Conservation (phyloP, 2,797 vertebrate species). For the Babyrousa celebensis region DNA sequence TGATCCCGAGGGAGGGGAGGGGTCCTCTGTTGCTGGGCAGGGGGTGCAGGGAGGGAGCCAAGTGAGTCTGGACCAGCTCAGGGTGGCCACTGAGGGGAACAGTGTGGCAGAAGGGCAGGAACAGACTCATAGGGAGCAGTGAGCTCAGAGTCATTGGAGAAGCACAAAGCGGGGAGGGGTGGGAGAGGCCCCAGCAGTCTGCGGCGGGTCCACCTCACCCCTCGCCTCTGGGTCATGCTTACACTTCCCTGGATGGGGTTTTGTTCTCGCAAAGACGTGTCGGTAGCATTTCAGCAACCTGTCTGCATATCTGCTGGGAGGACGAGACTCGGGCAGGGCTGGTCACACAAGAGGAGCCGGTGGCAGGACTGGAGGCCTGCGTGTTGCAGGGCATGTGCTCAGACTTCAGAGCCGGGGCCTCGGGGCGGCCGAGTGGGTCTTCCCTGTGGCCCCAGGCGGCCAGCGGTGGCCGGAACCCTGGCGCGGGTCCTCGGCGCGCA, state of each 20-base stretch:
- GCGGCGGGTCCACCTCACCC: not conserved
- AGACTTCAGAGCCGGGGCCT: not conserved
- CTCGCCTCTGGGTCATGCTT: too few relatives aligned
- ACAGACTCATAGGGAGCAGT: not conserved
- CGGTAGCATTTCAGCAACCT: not conserved
- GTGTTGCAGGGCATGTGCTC: too few relatives aligned
- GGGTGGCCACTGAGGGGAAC: not conserved
- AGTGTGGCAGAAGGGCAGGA: not conserved
- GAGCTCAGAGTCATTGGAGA: not conserved
- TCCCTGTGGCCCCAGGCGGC: fast-evolving
- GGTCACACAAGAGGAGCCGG: too few relatives aligned
- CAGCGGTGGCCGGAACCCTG: fast-evolving
- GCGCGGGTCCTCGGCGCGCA: too few relatives aligned
- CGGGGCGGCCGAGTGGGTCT: too few relatives aligned
- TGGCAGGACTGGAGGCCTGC: too few relatives aligned
- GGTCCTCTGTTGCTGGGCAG: not conserved
- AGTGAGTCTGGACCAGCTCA: not conserved
- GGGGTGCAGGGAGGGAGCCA: fast-evolving
- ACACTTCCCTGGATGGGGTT: not conserved
- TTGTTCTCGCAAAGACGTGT: not conserved
- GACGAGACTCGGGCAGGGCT: not conserved
- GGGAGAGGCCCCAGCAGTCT: not conserved
- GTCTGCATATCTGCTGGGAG: not conserved
- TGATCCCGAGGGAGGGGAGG: too few relatives aligned
- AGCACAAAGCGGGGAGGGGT: too few relatives aligned